These are phyloP conservation scores for Liposcelis brunnea DNA, from an alignment of 2,888 invertebrate species.

Conservation along the genomic window DNA sequence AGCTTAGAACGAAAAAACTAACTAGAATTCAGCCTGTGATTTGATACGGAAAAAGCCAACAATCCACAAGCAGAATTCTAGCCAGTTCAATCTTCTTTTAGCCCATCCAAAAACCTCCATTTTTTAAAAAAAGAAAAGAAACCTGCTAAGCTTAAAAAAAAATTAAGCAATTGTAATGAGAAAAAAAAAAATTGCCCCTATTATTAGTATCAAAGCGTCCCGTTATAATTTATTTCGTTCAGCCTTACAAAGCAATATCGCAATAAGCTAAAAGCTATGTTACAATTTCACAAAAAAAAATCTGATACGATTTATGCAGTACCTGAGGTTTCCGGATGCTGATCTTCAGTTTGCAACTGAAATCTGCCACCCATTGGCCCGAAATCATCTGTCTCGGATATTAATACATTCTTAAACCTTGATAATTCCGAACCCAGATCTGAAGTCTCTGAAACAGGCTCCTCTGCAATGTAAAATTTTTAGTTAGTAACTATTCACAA, in stretches of 20 bases:
- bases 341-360: conserved; percentile 57
- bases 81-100: conserved; percentile 7
- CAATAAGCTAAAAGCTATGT: conserved; percentile 29
- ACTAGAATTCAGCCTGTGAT: conserved; percentile 96
- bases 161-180: conserved; percentile 13
- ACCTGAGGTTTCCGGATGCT: conserved; percentile 30
- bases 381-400: conserved; percentile 60
- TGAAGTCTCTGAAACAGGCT: conserved; percentile 12
- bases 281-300: conserved; percentile 3
- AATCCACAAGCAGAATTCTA: conserved; percentile 38
- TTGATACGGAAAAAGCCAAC: conserved; percentile 34
- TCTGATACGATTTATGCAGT: conserved; percentile 9
- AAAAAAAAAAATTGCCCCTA: conserved; percentile 43
- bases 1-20: conserved; percentile 29
- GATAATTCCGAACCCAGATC: conserved; percentile 13
- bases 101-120: neutral
- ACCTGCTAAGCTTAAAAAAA: no score
- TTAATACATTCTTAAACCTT: conserved; percentile 46
- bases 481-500: no score
- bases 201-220: no score
- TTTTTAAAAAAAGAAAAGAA: no score
- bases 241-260: no score
- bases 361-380: conserved; percentile 51
- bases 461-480: no score
- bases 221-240: no score